Evolutionary conservation across 2,888 invertebrate species (phyloP).

Genomic region (Corbicula japonica): DNA sequence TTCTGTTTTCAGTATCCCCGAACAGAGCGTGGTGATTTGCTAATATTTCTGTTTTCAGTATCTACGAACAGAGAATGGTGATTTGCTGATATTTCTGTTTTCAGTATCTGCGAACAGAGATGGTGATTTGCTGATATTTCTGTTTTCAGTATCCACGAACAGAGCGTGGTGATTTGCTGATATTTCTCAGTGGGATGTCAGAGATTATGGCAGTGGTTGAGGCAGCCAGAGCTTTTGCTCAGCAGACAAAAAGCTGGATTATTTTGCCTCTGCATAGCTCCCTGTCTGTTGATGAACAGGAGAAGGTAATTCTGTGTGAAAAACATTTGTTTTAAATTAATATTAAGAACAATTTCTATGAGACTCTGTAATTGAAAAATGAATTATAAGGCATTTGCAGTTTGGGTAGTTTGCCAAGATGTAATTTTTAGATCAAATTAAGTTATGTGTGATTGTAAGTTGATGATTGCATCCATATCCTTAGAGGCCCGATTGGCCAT

Average conservation of each 20-base stretch:
- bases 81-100: constrained; percentile 97
- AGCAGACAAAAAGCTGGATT: constrained; percentile 94
- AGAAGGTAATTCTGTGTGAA: constrained; percentile 91
- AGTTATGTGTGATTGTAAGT: too few species aligned
- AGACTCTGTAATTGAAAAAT: too few species aligned
- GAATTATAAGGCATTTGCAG: too few species aligned
- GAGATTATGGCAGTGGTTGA: constrained; percentile 95
- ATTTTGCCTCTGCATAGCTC: constrained; percentile 97
- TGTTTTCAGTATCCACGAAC: constrained; percentile 90
- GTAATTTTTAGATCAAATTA: too few species aligned
- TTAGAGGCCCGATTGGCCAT: too few species aligned
- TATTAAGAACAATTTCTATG: too few species aligned
- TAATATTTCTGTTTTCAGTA: constrained; percentile 94
- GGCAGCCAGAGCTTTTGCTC: constrained; percentile 93
- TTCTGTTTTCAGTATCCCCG: constrained; percentile 89
- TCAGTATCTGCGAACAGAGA: too few species aligned
- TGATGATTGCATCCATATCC: too few species aligned
- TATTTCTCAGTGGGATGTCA: constrained; percentile 97
- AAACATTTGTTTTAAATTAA: too few species aligned
- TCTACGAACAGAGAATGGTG: constrained; percentile 95
- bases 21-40: constrained; percentile 95
- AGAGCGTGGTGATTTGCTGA: constrained; percentile 96
- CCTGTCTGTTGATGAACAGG: constrained; percentile 96
- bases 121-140: constrained; percentile 1
- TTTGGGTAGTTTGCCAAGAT: too few species aligned